Conservation (phyloP, 2,888 invertebrate species). For the Cephalotes varians region DNA sequence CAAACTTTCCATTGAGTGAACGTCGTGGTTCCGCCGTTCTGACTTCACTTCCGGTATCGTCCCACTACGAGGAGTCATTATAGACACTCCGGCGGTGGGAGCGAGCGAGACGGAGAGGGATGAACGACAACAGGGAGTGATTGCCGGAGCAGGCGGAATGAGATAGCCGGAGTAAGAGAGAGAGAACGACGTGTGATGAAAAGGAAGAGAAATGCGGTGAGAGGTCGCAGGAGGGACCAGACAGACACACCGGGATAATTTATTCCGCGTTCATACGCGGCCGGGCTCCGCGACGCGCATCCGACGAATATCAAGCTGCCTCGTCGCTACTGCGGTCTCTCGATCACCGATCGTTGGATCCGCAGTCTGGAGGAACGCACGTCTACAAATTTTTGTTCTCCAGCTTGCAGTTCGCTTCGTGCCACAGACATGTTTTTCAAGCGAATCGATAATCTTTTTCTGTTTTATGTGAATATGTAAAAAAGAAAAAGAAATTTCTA, state of each 20-base stretch:
- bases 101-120: conserved; percentile 42
- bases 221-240: conserved; percentile 56
- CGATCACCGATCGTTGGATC: conserved; percentile 44
- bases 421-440: background rate
- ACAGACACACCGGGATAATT: conserved; percentile 78
- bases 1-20: conserved; percentile 85
- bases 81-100: conserved; percentile 50
- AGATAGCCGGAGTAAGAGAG: conserved; percentile 30
- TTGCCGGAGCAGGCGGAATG: conserved; percentile 25
- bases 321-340: conserved; percentile 31
- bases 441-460: background rate
- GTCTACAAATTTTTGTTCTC: conserved; percentile 26
- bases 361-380: conserved; percentile 13
- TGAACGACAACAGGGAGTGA: conserved; percentile 45
- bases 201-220: conserved; percentile 33
- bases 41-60: conserved; percentile 84
- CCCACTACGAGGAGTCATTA: conserved; percentile 79
- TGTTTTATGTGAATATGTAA: background rate
- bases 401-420: background rate
- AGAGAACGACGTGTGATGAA: conserved; percentile 15
- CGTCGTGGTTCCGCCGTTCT: conserved; percentile 85
- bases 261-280: conserved; percentile 82
- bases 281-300: conserved; percentile 75
- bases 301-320: conserved; percentile 74
- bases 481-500: background rate